Conservation (phyloP, 1,140 invertebrate genomes). For the Bradynema listronoti region DNA sequence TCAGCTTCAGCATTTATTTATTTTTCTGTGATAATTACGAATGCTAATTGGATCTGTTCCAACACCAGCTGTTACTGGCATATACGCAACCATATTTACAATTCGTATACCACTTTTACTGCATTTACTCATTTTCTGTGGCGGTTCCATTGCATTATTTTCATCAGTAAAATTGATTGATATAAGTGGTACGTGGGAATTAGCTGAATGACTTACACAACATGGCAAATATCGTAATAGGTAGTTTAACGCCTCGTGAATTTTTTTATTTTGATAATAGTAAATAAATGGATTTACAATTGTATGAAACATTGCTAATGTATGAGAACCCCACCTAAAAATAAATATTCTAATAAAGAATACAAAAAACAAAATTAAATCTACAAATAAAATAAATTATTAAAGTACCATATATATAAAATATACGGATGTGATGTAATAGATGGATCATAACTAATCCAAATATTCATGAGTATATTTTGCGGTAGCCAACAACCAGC, state of each 20-base stretch:
- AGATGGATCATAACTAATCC: conserved; percentile 48
- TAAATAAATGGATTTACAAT: conserved; percentile 57
- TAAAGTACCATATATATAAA: conserved; percentile 48
- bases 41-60: too few species aligned
- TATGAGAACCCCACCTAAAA: conserved; percentile 49
- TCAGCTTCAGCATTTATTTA: too few species aligned
- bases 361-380: neutral
- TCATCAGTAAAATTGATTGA: conserved; percentile 28
- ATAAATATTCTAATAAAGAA: conserved; percentile 2
- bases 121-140: neutral
- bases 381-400: conserved; percentile 8
- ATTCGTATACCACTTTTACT: conserved; percentile 17
- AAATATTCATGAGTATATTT: conserved; percentile 57
- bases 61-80: conserved; percentile 29
- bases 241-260: conserved; percentile 52
- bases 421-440: conserved; percentile 51
- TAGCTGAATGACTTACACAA: neutral
- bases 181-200: conserved; percentile 35
- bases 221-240: conserved; percentile 44
- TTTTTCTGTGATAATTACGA: too few species aligned
- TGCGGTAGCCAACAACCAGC: conserved; percentile 57
- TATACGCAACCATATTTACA: conserved; percentile 37
- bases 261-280: conserved; percentile 45
- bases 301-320: conserved; percentile 55
- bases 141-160: conserved; percentile 15